Evolutionary conservation across 53 echinoderm and acorn worm genomes (phyloP).

Genomic region (Arbacia lixula): DNA sequence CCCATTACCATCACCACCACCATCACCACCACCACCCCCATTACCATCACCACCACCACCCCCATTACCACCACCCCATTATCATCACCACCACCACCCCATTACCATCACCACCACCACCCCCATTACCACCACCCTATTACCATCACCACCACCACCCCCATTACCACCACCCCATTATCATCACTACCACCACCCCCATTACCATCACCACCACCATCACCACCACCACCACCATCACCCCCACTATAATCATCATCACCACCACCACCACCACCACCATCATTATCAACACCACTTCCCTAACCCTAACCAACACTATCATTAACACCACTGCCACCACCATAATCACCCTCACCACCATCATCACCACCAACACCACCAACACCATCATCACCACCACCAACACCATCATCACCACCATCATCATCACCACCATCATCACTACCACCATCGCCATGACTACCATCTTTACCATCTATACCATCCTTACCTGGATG

Average conservation of each 20-base stretch:
- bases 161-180: too few relatives aligned
- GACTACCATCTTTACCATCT: neutral
- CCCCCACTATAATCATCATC: neutral
- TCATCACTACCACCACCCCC: neutral
- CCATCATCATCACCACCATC: neutral
- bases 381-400: neutral
- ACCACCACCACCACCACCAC: neutral
- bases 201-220: neutral
- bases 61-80: neutral
- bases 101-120: neutral
- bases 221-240: neutral
- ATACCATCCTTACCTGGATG: conserved; percentile 73
- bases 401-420: conserved; percentile 1
- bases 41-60: conserved; percentile 19
- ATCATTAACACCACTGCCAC: too few relatives aligned
- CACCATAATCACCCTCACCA: too few relatives aligned
- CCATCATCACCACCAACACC: too few relatives aligned
- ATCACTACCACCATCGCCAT: conserved; percentile 19
- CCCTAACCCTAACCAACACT: too few relatives aligned
- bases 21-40: neutral
- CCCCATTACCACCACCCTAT: too few relatives aligned
- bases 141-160: too few relatives aligned
- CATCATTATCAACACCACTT: neutral
- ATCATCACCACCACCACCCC: neutral
- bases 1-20: neutral